A percentile compares a stretch with the other conserved stretches of the same genome.
phyloP scores from a whole-genome alignment of 2,888 invertebrate genomes.

The Sminthurinus aureus region DNA sequence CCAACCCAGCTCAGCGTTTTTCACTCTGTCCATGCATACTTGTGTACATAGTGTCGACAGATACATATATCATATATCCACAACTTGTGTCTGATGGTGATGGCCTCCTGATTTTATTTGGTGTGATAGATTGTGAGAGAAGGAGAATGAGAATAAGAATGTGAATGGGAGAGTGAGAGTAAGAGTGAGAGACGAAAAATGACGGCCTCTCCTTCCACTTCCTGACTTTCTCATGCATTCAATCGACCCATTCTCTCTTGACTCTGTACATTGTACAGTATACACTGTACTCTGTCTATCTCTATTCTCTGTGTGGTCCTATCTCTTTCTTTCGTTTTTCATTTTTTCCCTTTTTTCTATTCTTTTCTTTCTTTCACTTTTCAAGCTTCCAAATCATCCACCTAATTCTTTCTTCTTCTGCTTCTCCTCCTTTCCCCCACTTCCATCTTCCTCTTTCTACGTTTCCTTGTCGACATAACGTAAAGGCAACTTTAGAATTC shows the following conservation, averaged over 20 bases:
- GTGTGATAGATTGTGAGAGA: conserved; percentile 13
- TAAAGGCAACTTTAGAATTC: not conserved
- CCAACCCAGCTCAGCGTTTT: not conserved
- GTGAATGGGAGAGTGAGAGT: too few relatives aligned
- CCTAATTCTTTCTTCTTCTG: not conserved
- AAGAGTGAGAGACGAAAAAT: not conserved
- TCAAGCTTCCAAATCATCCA: not conserved
- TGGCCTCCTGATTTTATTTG: not conserved
- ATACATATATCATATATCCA: not conserved
- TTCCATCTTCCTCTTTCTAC: too few relatives aligned
- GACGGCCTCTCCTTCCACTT: conserved; percentile 17
- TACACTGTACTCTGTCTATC: not conserved
- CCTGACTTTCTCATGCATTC: conserved; percentile 14
- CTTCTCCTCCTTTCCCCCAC: not conserved
- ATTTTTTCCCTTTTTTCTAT: too few relatives aligned
- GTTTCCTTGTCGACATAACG: not conserved
- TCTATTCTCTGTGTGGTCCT: too few relatives aligned
- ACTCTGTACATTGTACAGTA: not conserved
- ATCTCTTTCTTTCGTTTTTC: too few relatives aligned
- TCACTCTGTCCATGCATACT: not conserved
- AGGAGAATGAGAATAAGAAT: too few relatives aligned
- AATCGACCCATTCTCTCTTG: conserved; percentile 25
- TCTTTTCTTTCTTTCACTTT: conserved; percentile 2
- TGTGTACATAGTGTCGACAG: not conserved
- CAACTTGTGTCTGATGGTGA: not conserved